phyloP scores from a whole-genome alignment of 2,113 vertebrate species.

The Chitala chitala region DNA sequence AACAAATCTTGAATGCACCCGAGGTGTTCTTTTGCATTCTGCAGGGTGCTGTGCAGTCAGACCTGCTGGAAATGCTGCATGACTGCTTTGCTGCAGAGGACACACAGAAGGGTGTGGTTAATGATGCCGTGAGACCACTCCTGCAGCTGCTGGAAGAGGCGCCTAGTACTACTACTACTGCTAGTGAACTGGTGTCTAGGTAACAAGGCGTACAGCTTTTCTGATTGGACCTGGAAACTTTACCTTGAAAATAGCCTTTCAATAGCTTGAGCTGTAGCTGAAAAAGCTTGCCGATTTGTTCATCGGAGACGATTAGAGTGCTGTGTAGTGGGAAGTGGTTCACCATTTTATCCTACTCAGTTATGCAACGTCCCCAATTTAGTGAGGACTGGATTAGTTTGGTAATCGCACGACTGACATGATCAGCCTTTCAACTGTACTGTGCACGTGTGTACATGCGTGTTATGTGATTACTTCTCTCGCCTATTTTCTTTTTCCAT shows the following conservation, averaged over 20 bases:
- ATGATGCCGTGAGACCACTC: background rate
- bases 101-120: background rate
- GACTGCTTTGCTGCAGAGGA: slow-evolving; percentile 8
- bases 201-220: background rate
- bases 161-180: background rate
- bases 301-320: background rate
- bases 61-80: background rate
- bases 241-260: background rate
- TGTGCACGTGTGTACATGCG: background rate
- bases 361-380: background rate
- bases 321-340: too few species aligned
- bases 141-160: slow-evolving; percentile 9
- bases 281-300: background rate
- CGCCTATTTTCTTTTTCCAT: background rate
- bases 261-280: background rate
- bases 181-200: background rate
- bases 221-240: background rate
- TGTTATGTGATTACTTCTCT: background rate
- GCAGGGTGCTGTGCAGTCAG: background rate
- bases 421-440: background rate
- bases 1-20: too few species aligned
- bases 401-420: background rate
- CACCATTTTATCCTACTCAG: background rate
- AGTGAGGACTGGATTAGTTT: background rate
- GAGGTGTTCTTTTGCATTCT: background rate